Evolutionary conservation across 2,888 invertebrate genomes (phyloP).

Genomic region (Phanerotoma sp.): DNA sequence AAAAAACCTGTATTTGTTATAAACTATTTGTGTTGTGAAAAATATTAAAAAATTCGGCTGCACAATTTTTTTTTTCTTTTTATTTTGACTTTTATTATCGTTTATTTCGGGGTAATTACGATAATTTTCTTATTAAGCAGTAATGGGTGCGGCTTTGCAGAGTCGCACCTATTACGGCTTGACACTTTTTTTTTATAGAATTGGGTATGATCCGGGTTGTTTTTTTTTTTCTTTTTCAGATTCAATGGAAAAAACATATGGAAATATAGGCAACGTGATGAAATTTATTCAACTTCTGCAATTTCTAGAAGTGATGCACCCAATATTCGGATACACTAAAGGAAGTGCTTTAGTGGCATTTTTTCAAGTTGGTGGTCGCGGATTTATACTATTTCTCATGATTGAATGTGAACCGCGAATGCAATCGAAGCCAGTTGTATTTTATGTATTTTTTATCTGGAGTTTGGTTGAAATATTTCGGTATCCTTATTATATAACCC

Average conservation of each 20-base stretch:
- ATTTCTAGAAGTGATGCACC: constrained; percentile 86
- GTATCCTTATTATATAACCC: constrained; percentile 90
- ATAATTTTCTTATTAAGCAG: too few species aligned
- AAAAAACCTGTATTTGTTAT: too few species aligned
- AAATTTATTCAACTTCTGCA: constrained; percentile 82
- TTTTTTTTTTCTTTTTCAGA: constrained; percentile 51
- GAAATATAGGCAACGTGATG: constrained; percentile 73
- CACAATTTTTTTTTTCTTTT: too few species aligned
- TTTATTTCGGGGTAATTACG: too few species aligned
- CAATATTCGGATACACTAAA: constrained; percentile 84
- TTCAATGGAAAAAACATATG: constrained; percentile 71
- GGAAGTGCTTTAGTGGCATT: constrained; percentile 72
- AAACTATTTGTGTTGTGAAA: neutral
- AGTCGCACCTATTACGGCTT: too few species aligned
- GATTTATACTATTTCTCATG: constrained; percentile 77
- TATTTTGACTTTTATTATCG: too few species aligned
- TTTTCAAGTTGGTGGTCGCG: constrained; percentile 78
- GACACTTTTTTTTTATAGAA: neutral
- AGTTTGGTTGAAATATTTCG: constrained; percentile 81
- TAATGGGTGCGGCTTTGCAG: too few species aligned
- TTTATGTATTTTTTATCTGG: constrained; percentile 86
- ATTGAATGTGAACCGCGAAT: constrained; percentile 83
- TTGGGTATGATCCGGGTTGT: neutral
- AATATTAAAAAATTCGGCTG: neutral
- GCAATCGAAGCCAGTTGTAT: constrained; percentile 84